A percentile compares a stretch with the other conserved stretches of the same genome.
These are phyloP conservation scores for Nothocercus julius DNA, from an alignment of 2,113 vertebrate species.

Conservation along the genomic window DNA sequence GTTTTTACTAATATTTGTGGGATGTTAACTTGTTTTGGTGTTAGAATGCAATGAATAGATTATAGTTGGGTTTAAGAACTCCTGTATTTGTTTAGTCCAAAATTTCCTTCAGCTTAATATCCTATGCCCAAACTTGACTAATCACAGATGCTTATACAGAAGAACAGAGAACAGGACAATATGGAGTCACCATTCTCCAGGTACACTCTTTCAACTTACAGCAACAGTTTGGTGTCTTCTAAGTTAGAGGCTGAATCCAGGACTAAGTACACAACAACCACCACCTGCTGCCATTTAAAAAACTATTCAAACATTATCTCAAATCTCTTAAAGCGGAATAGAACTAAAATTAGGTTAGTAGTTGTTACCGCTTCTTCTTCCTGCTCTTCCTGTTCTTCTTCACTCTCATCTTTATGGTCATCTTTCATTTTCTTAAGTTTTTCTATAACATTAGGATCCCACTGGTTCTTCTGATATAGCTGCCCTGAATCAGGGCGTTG, in stretches of 20 bases:
- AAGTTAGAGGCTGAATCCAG: background rate
- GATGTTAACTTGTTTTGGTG: background rate
- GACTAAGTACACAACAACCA: background rate
- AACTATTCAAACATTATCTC: background rate
- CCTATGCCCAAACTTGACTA: background rate
- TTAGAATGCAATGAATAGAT: background rate
- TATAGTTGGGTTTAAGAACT: background rate
- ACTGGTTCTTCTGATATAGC: constrained; percentile 80
- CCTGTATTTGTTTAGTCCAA: background rate
- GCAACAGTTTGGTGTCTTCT: background rate
- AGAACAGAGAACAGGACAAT: background rate
- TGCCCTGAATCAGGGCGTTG: constrained; percentile 82
- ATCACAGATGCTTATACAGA: background rate
- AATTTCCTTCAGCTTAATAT: background rate
- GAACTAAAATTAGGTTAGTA: background rate
- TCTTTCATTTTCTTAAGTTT: constrained; percentile 68
- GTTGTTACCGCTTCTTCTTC: constrained; percentile 73
- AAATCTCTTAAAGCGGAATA: background rate
- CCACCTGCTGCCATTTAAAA: background rate
- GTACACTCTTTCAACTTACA: background rate
- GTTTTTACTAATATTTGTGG: background rate
- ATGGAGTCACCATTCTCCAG: background rate
- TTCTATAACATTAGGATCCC: constrained; percentile 77
- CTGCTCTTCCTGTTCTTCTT: constrained; percentile 66
- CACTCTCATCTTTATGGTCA: constrained; percentile 51